Base-by-base conservation (phyloP, 1,140 invertebrate genomes). In the Drosophila rufa region DNA sequence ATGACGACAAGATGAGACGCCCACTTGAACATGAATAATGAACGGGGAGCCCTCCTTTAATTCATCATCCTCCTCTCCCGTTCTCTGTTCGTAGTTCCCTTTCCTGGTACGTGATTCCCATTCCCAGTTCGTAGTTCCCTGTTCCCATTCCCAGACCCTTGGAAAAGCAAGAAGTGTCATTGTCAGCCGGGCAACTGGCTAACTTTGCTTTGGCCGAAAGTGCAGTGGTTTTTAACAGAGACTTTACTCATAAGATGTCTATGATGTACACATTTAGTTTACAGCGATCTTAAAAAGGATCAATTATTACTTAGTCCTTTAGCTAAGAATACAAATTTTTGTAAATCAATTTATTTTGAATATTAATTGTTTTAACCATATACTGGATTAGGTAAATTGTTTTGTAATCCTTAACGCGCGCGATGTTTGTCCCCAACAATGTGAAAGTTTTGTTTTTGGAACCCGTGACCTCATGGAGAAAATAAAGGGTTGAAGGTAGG, bases 11-110 rank as follows among this genome's bases (percentile, higher is more conserved):
- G 77, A 79, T 87, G 85, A 81, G 79, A 91, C 82, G 75, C 87
- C 83, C 75, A 79, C 84, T 90, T 89, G 75, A 90, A 79, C 86
- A 90, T 89, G 84, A 79, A 90, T 87, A 87, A 87, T 87, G 73
- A 69, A 46, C 36, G 12, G 38, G 53, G 53, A 55, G 45, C 17
- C 30, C 59, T 68, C 42, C 22, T 59, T 36, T 46, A 30, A 51
- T 74, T 42, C 47, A 40, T 48, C 64, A 17, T 73, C 42, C 19
- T 38, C 15, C 42, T 14, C 12, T 48, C 47, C 25, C 17, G 19
- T 55, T 2, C 14, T 8, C 17, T 27, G 56, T 60, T 17, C 12
- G 14, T n/a, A 43, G 27, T n/a, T 30, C 22, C 57, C 65, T 40
- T 60, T 42, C 65, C 15, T n/a, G 30, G 48, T 17, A 30, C 27